Percentiles rank a stretch among this genome's conserved stretches.
Evolutionary conservation across 2,113 vertebrate genomes (phyloP).

Genomic region (Platycercus adscitus): DNA sequence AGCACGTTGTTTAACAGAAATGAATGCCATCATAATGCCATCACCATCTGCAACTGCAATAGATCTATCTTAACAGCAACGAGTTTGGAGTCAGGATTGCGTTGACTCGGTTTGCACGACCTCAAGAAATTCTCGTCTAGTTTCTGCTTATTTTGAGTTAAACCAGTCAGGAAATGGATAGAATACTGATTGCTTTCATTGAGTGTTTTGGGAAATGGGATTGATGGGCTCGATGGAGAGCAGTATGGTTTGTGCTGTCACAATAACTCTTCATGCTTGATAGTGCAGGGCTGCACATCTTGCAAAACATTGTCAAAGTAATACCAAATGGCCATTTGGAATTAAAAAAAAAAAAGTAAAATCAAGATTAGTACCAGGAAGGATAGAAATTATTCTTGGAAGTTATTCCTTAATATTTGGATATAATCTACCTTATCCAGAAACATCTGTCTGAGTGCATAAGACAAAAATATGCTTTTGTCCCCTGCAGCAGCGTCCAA

Average conservation of each 20-base stretch:
- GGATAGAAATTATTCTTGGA: conserved; percentile 3
- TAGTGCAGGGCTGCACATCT: background rate
- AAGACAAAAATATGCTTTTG: background rate
- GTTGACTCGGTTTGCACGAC: background rate
- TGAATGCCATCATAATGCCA: background rate
- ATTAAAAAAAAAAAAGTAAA: background rate
- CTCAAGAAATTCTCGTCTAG: background rate
- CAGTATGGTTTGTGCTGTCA: background rate
- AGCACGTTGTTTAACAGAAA: rapidly evolving
- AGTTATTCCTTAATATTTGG: background rate
- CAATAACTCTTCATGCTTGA: background rate
- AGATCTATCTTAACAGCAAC: background rate
- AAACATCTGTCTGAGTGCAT: background rate
- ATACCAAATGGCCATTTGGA: background rate
- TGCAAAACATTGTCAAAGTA: background rate
- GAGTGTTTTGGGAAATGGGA: background rate
- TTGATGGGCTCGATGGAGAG: background rate
- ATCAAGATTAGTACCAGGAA: background rate
- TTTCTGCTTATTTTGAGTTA: background rate
- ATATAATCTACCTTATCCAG: conserved; percentile 3
- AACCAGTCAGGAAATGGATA: background rate
- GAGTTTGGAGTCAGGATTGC: background rate
- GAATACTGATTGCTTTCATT: background rate
- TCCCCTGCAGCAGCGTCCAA: background rate
- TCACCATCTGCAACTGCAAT: background rate